Percentiles rank a stretch among this genome's conserved stretches.
Conservation (phyloP, 2,888 invertebrate genomes). For the Coelinius sp. region DNA sequence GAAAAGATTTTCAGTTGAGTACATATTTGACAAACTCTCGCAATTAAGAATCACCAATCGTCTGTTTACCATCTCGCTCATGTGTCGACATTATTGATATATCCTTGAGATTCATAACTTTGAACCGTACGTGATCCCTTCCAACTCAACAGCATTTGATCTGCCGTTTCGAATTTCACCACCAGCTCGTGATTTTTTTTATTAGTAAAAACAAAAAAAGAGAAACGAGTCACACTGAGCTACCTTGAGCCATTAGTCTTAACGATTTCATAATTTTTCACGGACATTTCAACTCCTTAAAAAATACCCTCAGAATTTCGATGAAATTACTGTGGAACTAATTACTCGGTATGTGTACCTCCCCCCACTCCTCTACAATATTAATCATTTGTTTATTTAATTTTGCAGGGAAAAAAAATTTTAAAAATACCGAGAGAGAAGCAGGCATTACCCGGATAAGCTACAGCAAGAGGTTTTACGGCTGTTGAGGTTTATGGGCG, state of each 20-base stretch:
- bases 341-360: background rate
- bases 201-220: background rate
- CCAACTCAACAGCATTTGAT: slow-evolving; percentile 64
- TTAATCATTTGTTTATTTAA: background rate
- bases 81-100: slow-evolving; percentile 16
- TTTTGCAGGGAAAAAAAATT: background rate
- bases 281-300: background rate
- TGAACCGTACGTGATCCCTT: slow-evolving; percentile 62
- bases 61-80: background rate
- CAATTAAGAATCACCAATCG: background rate
- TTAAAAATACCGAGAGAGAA: background rate
- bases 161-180: slow-evolving; percentile 66
- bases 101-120: slow-evolving; percentile 38
- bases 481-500: slow-evolving; percentile 59
- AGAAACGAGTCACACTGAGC: background rate
- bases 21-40: background rate
- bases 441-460: slow-evolving; percentile 17
- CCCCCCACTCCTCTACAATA: background rate
- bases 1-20: background rate
- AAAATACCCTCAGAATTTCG: background rate
- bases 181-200: slow-evolving; percentile 27
- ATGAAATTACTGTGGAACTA: background rate
- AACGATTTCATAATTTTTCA: slow-evolving; percentile 34
- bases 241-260: slow-evolving; percentile 31
- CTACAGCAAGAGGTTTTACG: slow-evolving; percentile 59